phyloP scores from a whole-genome alignment of 1,140 invertebrate species.

The Muscidifurax raptorellus region DNA sequence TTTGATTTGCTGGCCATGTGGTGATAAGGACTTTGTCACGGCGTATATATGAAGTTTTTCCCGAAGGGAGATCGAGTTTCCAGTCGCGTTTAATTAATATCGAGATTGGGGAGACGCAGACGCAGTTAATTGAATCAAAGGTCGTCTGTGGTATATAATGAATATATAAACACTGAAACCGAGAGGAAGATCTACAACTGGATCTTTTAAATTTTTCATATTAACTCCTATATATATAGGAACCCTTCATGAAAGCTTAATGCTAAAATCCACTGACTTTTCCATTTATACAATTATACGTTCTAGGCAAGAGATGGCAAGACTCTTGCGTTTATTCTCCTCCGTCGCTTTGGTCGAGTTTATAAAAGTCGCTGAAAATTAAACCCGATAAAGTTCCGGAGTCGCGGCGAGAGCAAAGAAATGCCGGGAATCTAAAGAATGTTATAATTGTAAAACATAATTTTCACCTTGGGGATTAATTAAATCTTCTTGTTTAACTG shows the following conservation, averaged over 20 bases:
- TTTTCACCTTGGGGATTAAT: background rate
- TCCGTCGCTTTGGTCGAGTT: background rate
- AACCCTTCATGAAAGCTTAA: background rate
- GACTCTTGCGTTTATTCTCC: background rate
- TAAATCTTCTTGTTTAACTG: background rate
- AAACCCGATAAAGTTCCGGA: background rate
- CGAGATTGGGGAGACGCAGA: background rate
- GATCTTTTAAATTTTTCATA: background rate
- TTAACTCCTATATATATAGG: background rate
- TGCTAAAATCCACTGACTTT: background rate
- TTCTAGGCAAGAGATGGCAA: background rate
- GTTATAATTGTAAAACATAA: background rate
- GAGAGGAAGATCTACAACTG: background rate
- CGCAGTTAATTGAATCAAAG: background rate
- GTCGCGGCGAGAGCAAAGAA: background rate
- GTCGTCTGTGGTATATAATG: too few species aligned
- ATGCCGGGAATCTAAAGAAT: background rate
- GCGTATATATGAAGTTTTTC: background rate
- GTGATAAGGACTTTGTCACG: background rate
- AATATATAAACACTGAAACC: background rate
- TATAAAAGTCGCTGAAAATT: background rate
- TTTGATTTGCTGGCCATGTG: background rate
- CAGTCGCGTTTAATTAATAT: background rate
- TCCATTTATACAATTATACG: background rate
- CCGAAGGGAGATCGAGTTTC: too few species aligned